Percentiles rank a stretch among this genome's conserved stretches.
phyloP scores from a whole-genome alignment of 2,888 invertebrate species.

The Coenonympha arcania region DNA sequence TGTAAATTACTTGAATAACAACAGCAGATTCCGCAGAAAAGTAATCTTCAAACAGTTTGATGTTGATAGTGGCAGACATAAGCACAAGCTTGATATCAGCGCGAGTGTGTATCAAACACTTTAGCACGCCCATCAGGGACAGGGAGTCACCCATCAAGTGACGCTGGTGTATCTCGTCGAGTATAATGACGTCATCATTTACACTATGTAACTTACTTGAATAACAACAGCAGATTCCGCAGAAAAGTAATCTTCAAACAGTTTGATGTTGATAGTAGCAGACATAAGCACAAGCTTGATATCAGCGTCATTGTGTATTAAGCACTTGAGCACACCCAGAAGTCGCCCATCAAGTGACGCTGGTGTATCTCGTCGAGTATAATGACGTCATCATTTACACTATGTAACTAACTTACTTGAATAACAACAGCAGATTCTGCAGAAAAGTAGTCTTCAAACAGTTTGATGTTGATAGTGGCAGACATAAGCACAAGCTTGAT shows the following conservation, averaged over 20 bases:
- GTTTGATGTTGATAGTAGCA: constrained; percentile 96
- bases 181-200: constrained; percentile 91
- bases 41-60: constrained; percentile 92
- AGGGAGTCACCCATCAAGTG: constrained; percentile 95
- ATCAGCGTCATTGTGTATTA: constrained; percentile 84
- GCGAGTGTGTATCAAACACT: constrained; percentile 88
- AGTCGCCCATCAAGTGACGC: constrained; percentile 94
- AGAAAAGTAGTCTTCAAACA: constrained; percentile 93
- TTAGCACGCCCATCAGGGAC: constrained; percentile 95
- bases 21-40: constrained; percentile 86
- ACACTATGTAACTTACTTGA: constrained; percentile 70
- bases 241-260: constrained; percentile 93
- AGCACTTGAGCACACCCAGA: constrained; percentile 95
- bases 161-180: constrained; percentile 98
- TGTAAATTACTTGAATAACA: constrained; percentile 79
- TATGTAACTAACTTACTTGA: constrained; percentile 69
- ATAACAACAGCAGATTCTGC: constrained; percentile 86
- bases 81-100: constrained; percentile 89
- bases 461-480: constrained; percentile 96
- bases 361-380: constrained; percentile 99
- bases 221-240: constrained; percentile 86
- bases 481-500: constrained; percentile 97
- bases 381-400: too few relatives aligned
- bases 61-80: constrained; percentile 99
- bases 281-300: constrained; percentile 97